These are phyloP conservation scores for Plutomurus gul DNA, from an alignment of 1,140 invertebrate genomes.

Conservation along the genomic window DNA sequence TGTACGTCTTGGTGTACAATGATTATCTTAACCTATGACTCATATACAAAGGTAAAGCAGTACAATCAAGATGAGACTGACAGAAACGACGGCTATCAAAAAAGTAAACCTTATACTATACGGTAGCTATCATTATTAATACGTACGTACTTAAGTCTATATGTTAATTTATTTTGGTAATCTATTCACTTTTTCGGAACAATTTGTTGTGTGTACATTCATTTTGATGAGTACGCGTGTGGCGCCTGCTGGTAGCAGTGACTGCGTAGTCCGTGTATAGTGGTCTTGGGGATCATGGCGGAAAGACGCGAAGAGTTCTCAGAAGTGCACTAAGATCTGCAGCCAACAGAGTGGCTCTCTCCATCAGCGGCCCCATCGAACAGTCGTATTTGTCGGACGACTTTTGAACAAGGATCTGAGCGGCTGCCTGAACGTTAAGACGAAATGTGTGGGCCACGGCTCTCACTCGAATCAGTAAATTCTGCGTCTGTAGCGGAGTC, in stretches of 20 bases:
- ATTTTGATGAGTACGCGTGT: background rate
- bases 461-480: conserved; percentile 76
- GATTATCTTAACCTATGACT: background rate
- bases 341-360: conserved; percentile 78
- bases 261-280: background rate
- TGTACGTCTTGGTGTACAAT: too few species aligned
- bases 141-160: too few species aligned
- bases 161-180: too few species aligned
- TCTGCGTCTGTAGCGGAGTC: conserved; percentile 76
- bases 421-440: conserved; percentile 64
- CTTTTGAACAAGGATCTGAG: conserved; percentile 62
- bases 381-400: conserved; percentile 60
- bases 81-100: conserved; percentile 13
- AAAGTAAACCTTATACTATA: too few species aligned
- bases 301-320: conserved; percentile 78
- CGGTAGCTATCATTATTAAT: too few species aligned
- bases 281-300: conserved; percentile 62
- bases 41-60: conserved; percentile 20
- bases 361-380: conserved; percentile 62
- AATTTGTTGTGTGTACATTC: background rate
- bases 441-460: conserved; percentile 79
- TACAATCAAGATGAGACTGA: background rate
- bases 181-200: conserved; percentile 5
- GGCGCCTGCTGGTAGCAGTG: background rate
- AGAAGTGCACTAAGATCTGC: conserved; percentile 78